Base-by-base conservation (phyloP, 2,888 invertebrate species). In the Scaptomyza caliginosa region DNA sequence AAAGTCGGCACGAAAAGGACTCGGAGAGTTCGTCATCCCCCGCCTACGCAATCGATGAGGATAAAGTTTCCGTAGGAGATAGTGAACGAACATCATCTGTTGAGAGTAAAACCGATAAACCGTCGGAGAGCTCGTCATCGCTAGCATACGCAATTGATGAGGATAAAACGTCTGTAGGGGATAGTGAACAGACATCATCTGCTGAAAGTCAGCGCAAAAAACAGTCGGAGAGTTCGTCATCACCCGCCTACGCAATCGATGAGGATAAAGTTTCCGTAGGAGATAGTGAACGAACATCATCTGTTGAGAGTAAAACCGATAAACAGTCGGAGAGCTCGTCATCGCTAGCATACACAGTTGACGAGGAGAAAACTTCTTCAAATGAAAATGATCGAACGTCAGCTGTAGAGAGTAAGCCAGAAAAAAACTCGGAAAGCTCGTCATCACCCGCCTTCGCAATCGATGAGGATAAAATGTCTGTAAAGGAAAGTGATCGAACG, bases 31-130 rank as follows among this genome's bases (percentile, higher is more conserved):
- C 30, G 16, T 36, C 64, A n/a, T 43, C 54, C 3, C 38, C 48
- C 4, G 17, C 10, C 1, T 63, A 38, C 17, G 30, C 42, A 56
- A 60, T 40, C 7, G 36, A 60, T 21, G 73, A 60, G 13, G 13
- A 13, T 13, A n/a, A 11, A 0, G 4, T 4, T 30, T n/a, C 30
- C 2, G 1, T 2, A n/a, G n/a, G n/a, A n/a, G 5, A 30, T n/a
- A 30, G n/a, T 30, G 5, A 30, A 30, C 30, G 30, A n/a, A n/a
- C 30, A 2, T 30, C 30, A n/a, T 5, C 30, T 30, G 30, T 11
- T 0, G 11, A 28, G 11, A 28, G 28, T 7, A 2, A 21, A 8
- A 3, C 24, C n/a, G n/a, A n/a, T n/a, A 19, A 36, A 3, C 23
- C 13, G 3, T 2, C 4, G 11, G 13, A 21, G 24, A 38, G 16